These are phyloP conservation scores for human (Homo sapiens) DNA, from an alignment of 2,113 vertebrate species.

Conservation along the genomic window DNA sequence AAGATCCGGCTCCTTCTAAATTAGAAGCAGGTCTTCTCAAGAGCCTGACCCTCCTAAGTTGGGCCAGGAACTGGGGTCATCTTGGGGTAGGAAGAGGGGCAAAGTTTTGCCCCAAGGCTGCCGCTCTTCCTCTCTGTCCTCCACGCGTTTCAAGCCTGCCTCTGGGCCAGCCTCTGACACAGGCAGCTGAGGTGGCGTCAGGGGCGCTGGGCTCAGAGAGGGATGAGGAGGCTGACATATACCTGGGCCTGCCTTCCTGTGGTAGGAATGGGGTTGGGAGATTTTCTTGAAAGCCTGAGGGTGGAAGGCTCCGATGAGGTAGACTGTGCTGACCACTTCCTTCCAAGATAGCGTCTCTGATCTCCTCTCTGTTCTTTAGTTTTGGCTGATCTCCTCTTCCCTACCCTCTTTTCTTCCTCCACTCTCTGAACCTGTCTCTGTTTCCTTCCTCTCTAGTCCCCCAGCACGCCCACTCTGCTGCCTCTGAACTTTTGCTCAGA, in stretches of 20 bases:
- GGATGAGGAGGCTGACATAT: fast-evolving
- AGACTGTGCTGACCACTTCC: too few species aligned
- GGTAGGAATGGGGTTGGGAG: neutral
- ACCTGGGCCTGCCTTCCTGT: neutral
- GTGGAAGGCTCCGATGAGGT: neutral
- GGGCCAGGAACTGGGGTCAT: neutral
- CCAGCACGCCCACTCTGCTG: neutral
- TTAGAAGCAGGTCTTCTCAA: neutral
- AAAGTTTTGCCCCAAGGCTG: neutral
- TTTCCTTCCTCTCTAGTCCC: neutral
- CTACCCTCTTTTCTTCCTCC: neutral
- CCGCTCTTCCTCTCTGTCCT: neutral
- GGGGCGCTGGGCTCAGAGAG: neutral
- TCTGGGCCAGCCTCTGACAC: too few species aligned
- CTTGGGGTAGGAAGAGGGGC: neutral
- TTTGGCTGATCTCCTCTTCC: neutral
- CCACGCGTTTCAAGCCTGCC: neutral
- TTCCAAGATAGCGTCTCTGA: neutral
- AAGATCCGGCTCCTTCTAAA: neutral
- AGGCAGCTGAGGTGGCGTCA: neutral
- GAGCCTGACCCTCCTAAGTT: neutral
- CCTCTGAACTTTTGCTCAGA: neutral
- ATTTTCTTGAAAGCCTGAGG: neutral
- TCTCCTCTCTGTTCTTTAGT: neutral
- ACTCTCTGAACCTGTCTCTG: neutral